Conservation (phyloP, 1,140 invertebrate species). For the Drosophila orosa region DNA sequence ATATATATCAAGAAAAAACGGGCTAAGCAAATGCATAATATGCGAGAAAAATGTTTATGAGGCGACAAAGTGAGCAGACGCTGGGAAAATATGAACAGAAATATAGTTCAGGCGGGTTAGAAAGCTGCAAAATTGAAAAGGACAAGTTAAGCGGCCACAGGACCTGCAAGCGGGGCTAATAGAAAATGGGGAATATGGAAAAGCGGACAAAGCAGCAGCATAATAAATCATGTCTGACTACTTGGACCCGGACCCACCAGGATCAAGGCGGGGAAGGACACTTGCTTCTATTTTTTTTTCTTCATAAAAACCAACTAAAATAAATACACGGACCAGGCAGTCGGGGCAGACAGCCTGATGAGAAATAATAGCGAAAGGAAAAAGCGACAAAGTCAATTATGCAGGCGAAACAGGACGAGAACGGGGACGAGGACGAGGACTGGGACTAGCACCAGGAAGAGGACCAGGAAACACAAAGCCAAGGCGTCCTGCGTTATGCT, state of each 20-base stretch:
- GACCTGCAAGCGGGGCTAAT: constrained; percentile 35
- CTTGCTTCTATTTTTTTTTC: constrained; percentile 14
- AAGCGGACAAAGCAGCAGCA: constrained; percentile 35
- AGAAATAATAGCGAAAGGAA: constrained; percentile 67
- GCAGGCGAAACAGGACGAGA: constrained; percentile 54
- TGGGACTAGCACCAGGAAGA: constrained; percentile 21
- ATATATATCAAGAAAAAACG: constrained; percentile 23
- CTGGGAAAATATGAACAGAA: constrained; percentile 14
- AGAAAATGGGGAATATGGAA: constrained; percentile 49
- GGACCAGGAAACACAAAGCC: constrained; percentile 23
- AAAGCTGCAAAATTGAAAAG: constrained; percentile 43
- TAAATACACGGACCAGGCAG: constrained; percentile 24
- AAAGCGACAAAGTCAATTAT: constrained; percentile 81
- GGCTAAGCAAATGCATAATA: constrained; percentile 24
- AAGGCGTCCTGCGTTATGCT: constrained; percentile 37
- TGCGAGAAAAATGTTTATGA: constrained; percentile 23
- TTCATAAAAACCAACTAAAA: constrained; percentile 48
- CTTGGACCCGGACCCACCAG: constrained; percentile 30
- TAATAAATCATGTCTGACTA: constrained; percentile 54
- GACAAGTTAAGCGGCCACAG: constrained; percentile 45
- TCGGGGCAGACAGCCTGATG: constrained; percentile 24
- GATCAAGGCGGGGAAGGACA: constrained; percentile 36
- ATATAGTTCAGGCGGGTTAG: constrained; percentile 5
- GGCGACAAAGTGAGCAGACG: constrained; percentile 23
- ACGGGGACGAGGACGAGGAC: neutral